phyloP scores from a whole-genome alignment of 2,113 vertebrate genomes.

The Mesoclemmys tuberculata region DNA sequence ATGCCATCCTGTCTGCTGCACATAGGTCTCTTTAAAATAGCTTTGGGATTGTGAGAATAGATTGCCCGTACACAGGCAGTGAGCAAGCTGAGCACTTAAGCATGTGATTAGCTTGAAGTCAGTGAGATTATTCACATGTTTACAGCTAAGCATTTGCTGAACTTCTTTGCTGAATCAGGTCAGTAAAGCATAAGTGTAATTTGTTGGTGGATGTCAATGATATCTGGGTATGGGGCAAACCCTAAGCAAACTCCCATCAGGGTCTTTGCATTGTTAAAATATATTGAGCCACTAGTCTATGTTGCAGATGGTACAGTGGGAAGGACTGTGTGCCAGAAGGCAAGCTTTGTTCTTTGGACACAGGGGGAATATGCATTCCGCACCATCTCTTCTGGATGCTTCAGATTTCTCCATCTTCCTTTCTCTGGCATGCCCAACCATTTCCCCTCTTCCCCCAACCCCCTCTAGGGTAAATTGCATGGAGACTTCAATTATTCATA shows the following conservation, averaged over 20 bases:
- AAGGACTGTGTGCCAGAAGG: no score
- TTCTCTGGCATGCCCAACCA: no score
- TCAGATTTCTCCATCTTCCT: no score
- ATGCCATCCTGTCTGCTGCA: not conserved
- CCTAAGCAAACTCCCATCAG: not conserved
- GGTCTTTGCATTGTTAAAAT: not conserved
- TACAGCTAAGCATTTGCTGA: not conserved
- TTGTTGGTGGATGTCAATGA: not conserved
- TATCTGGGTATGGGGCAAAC: not conserved
- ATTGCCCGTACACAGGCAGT: not conserved
- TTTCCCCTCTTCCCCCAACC: no score
- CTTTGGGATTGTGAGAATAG: not conserved
- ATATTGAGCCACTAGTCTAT: not conserved
- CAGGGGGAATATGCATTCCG: no score
- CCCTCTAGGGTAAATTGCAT: no score
- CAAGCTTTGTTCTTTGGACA: no score
- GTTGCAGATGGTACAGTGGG: no score
- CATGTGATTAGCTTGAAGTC: not conserved
- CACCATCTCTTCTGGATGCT: no score
- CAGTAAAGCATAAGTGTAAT: not conserved
- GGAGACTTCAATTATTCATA: no score
- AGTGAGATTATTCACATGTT: not conserved
- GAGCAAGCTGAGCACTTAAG: accelerated
- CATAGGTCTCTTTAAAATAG: not conserved
- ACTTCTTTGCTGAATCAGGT: not conserved